Conservation (phyloP, 2,888 invertebrate genomes). For the Aquatica leii region DNA sequence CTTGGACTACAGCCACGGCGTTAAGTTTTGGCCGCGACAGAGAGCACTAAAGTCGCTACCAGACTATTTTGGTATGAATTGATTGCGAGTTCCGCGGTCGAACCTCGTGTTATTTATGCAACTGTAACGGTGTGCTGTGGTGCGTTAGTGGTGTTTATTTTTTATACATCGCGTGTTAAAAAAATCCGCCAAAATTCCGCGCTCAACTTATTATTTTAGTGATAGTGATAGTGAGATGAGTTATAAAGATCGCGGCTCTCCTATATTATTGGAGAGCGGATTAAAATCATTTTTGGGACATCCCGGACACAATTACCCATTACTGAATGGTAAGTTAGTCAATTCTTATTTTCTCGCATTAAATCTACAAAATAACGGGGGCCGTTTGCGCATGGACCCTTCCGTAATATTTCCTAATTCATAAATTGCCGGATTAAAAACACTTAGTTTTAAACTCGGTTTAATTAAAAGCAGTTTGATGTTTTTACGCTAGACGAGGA, state of each 20-base stretch:
- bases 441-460: not conserved
- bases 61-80: constrained; percentile 60
- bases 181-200: constrained; percentile 60
- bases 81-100: constrained; percentile 51
- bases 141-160: constrained; percentile 41
- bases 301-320: constrained; percentile 82
- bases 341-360: constrained; percentile 20
- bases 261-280: constrained; percentile 88
- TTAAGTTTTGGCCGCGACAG: constrained; percentile 53
- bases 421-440: not conserved
- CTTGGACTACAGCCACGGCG: constrained; percentile 59
- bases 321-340: constrained; percentile 78
- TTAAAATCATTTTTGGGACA: constrained; percentile 86
- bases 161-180: constrained; percentile 25
- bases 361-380: not conserved
- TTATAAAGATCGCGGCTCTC: constrained; percentile 86
- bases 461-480: too few relatives aligned
- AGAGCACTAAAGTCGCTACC: constrained; percentile 57
- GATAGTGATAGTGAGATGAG: constrained; percentile 77
- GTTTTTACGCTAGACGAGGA: too few relatives aligned
- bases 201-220: constrained; percentile 59
- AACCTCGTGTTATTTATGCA: constrained; percentile 52
- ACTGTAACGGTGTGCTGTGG: constrained; percentile 44
- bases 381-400: constrained; percentile 3
- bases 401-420: constrained; percentile 4